These are phyloP conservation scores for Argentina silus DNA, from an alignment of 2,797 vertebrate genomes.

Conservation along the genomic window DNA sequence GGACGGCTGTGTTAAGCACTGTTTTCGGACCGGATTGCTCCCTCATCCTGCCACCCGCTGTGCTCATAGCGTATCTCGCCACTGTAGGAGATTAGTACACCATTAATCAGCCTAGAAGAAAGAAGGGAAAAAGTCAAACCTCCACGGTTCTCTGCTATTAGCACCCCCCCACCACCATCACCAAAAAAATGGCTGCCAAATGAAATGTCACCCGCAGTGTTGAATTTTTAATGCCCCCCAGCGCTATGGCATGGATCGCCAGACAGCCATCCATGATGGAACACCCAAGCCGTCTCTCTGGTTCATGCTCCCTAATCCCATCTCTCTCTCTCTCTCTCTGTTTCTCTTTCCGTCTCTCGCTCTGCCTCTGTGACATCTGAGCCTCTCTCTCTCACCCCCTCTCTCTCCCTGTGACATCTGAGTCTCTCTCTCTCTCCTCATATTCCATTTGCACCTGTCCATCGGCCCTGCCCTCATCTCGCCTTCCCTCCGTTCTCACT, in stretches of 20 bases:
- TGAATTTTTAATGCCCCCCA: constrained; percentile 63
- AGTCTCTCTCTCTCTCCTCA: not conserved
- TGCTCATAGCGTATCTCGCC: constrained; percentile 44
- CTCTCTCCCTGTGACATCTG: not conserved
- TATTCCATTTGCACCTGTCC: not conserved
- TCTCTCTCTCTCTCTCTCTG: constrained; percentile 20
- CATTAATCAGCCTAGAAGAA: too few relatives aligned
- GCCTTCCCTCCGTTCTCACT: constrained; percentile 41
- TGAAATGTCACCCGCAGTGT: constrained; percentile 60
- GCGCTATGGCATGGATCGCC: constrained; percentile 6
- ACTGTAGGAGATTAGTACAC: constrained; percentile 47
- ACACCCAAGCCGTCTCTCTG: not conserved
- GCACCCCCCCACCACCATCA: not conserved
- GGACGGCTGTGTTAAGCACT: too few relatives aligned
- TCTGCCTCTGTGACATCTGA: not conserved
- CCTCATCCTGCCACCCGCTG: not conserved
- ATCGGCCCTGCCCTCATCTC: not conserved
- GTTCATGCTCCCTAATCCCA: constrained; percentile 43
- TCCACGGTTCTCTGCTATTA: constrained; percentile 5
- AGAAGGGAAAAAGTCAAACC: constrained; percentile 29
- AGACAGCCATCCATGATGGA: constrained; percentile 26
- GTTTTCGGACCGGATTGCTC: too few relatives aligned
- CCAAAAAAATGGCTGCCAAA: constrained; percentile 45
- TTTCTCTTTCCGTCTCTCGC: not conserved
- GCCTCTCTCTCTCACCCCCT: constrained; percentile 2